Evolutionary conservation across 1,140 invertebrate species (phyloP), one percentile per base, ranked within the genome.

Genomic region (Cardiocondyla obscurior): DNA sequence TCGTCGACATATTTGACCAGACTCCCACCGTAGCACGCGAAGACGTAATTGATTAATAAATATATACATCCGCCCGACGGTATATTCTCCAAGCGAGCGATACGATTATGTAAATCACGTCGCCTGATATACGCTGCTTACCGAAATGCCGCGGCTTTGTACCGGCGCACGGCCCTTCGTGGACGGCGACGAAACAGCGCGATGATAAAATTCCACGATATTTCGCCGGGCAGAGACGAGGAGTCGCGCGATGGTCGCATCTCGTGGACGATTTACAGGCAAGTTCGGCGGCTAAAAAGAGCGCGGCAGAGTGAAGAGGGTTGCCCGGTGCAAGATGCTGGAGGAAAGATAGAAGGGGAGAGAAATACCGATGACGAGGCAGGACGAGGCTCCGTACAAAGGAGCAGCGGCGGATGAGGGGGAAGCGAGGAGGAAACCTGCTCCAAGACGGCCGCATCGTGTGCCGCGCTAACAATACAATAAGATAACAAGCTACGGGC

Each of bases 401-500:
- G 51, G 81, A 87, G 55, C 69, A 42, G 53, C 62, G 49, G 28
- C 62, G 14, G 77, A 74, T 73, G 69, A 46, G 49, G 62, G 67
- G 81, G 81, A 89, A n/a, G 62, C 69, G 67, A 82, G 64, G 85
- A 69, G 82, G 86, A 87, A 88, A 90, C 88, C 84, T 88, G 90
- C 87, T 90, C 76, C 81, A 90, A 90, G 89, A 90, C 84, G 83
- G 58, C 64, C 64, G 81, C 84, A 69, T 69, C 42, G 84, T 42
- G 84, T 42, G 81, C 64, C 85, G 85, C 86, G 88, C 87, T 89
- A 92, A 93, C 90, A 92, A 92, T 93, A 91, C 92, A 88, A 88
- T 89, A 89, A 92, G 91, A 93, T 92, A 93, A 93, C 90, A 88
- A 93, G 91, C 72, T 82, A 83, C 79, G 65, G 39, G 69, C 44